Evolutionary conservation across 2,113 vertebrate species (phyloP), one percentile per base, ranked within the genome.

Genomic region (Muntiacus reevesi): DNA sequence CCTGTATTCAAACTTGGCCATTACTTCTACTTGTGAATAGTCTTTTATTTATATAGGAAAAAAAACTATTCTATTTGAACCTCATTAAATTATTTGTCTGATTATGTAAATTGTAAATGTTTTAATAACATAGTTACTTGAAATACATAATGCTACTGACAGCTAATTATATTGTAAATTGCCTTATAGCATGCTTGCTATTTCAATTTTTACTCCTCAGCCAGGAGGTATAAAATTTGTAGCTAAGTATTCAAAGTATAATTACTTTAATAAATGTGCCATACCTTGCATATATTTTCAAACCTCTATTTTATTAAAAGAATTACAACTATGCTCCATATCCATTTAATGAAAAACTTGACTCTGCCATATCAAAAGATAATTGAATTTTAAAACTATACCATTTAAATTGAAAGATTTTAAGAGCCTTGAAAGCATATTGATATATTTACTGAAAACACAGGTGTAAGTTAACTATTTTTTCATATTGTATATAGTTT

Each of bases 221-320:
- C 81, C 50, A 97, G 55, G 82, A 96, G 60, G 47, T 92, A 89
- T 88, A 36, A 98, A 98, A 95, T 96, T 94, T 88, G 76, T 59
- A 57, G 90, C 87, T 98, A 97, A 95, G 55, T 60, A 83, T 93
- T 95, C 89, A 64, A 57, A 84, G 30, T 85, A 74, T 94, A 98
- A 97, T 97, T 97, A 89, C 95, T 92, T 98, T 95, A 98, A 95
- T 95, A 98, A 98, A 97, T 94, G 78, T 95, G 59, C 17, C 71
- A 87, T 81, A 76, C 25, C 47, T 94, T 86, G 47, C 25, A n/a
- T 87, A 90, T 82, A 91, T 88, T 93, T 96, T 87, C 64, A 93
- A 87, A 33, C 28, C 92, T 5, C 33, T 92, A 40, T 85, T 97
- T 59, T 59, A 91, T 93, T 97, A 90, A 54, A 83, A 84, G 19